These are phyloP conservation scores for Seira ritae DNA, from an alignment of 2,888 invertebrate genomes.

Conservation along the genomic window DNA sequence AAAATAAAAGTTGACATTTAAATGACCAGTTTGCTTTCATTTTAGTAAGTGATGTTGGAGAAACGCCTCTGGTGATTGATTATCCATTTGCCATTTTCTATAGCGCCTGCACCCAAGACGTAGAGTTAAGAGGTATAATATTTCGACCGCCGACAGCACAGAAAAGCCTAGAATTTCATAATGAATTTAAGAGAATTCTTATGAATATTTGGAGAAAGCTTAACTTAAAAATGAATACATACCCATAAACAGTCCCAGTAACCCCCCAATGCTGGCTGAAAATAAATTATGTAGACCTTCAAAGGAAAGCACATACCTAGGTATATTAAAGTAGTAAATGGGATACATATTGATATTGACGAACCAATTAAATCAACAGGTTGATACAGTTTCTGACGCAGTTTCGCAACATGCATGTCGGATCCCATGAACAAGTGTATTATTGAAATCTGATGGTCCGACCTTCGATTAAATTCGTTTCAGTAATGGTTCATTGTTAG, in stretches of 20 bases:
- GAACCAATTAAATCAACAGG: slow-evolving; percentile 49
- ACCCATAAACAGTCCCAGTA: slow-evolving; percentile 37
- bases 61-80: neutral
- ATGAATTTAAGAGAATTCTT: no score
- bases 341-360: no score
- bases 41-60: neutral
- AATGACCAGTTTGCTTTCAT: no score
- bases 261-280: slow-evolving; percentile 48
- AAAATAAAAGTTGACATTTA: no score
- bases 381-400: slow-evolving; percentile 40
- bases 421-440: slow-evolving; percentile 53
- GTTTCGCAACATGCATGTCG: slow-evolving; percentile 45
- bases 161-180: slow-evolving; percentile 50
- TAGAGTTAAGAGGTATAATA: slow-evolving; percentile 44
- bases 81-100: slow-evolving; percentile 34
- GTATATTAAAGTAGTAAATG: no score
- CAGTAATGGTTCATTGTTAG: neutral
- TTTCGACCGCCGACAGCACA: slow-evolving; percentile 42
- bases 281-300: no score
- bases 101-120: slow-evolving; percentile 48
- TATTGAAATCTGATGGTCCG: slow-evolving; percentile 34
- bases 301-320: neutral
- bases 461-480: slow-evolving; percentile 19
- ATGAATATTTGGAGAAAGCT: neutral
- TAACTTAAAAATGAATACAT: no score